Evolutionary conservation across 2,797 vertebrate species (phyloP), one percentile per base, ranked within the genome.

Genomic region (Molossus molossus): DNA sequence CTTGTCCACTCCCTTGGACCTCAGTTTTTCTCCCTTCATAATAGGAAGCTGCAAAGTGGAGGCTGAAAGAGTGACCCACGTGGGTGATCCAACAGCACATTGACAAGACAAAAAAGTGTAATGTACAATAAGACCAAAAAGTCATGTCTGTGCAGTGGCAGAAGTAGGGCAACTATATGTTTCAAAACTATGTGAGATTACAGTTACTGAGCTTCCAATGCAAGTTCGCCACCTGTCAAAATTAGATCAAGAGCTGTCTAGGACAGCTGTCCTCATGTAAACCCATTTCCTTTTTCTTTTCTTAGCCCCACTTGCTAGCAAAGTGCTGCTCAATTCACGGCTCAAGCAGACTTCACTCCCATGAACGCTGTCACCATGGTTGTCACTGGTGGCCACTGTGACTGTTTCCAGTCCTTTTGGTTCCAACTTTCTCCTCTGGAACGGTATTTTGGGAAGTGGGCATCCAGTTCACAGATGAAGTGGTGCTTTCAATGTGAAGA

Each of bases 281-380:
- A 84, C 55, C 21, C 14, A 10, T 25, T 18, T 25, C 60, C 40
- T 17, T 81, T 55, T 29, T 18, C 18, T 14, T 70, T 15, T 53
- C 45, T 93, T 33, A 60, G 60, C 0, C 5, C 21, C 40, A 48
- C 29, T 73, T 93, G 82, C 1, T 17, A 77, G 88, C 11, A 53
- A 29, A 92, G 21, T 27, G 5, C 73, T 37, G 79, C 80, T 96
- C 69, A 7, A 69, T 84, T 50, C 29, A 25, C 17, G 0, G 7
- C n/a, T 45, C 77, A 15, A 3, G 55, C 37, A 13, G 53, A 82
- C 82, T 88, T 86, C 91, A 94, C 94, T 90, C 86, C 92, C 65
- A 85, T 85, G 87, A 94, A 97, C 97, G 90, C 79, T n/a, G 48
- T 29, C 94, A 75, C 48, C 94, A 58, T 84, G 95, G 64, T 73